Evolutionary conservation across 2,888 invertebrate genomes (phyloP).

Genomic region (Sesia bembeciformis): DNA sequence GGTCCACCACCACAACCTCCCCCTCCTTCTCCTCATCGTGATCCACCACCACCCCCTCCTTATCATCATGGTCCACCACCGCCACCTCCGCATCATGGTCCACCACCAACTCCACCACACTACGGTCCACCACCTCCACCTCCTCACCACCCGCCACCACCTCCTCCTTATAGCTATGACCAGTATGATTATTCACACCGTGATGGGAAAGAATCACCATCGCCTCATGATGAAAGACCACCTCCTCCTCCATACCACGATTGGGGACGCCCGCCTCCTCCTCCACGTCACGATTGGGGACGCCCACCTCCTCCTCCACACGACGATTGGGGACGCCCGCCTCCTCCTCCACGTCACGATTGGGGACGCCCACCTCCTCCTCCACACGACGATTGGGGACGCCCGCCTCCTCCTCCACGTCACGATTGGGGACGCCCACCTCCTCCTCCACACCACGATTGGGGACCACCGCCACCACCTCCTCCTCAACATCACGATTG

Average conservation of each 20-base stretch:
- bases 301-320: conserved; percentile 1
- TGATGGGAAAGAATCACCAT: conserved; percentile 2
- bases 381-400: background rate
- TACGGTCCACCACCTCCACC: conserved; percentile 2
- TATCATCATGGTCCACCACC: conserved; percentile 5
- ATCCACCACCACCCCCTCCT: conserved; percentile 10
- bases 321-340: conserved; percentile 2
- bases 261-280: conserved; percentile 1
- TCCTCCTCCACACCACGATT: conserved; percentile 2
- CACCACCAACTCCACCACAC: conserved; percentile 10
- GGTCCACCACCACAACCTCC: conserved; percentile 5
- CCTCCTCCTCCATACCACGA: background rate
- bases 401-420: conserved; percentile 4
- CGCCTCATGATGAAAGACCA: background rate
- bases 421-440: conserved; percentile 3
- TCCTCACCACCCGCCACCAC: conserved; percentile 1
- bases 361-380: conserved; percentile 1
- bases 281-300: background rate
- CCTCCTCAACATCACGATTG: background rate
- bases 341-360: conserved; percentile 3
- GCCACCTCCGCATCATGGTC: conserved; percentile 4
- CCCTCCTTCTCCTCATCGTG: conserved; percentile 4
- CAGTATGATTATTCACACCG: conserved; percentile 1
- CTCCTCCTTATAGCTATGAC: conserved; percentile 1
- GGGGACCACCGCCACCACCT: conserved; percentile 1